Evolutionary conservation across 2,888 invertebrate genomes (phyloP).

Genomic region (Malthinus seriepunctatus): DNA sequence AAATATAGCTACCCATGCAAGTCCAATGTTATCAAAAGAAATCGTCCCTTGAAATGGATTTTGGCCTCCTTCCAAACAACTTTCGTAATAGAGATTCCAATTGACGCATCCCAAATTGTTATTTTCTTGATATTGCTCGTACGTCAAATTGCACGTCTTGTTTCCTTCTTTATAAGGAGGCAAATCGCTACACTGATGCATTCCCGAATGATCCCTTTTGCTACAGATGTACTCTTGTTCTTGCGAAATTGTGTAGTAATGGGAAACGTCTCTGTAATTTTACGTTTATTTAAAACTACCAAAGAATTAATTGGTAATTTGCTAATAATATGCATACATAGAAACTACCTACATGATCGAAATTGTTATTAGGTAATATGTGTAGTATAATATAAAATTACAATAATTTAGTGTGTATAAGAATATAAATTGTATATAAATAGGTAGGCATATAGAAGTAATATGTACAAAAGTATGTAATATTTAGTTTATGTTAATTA

Average conservation of each 20-base stretch:
- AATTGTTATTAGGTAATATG: neutral
- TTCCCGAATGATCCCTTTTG: conserved; percentile 88
- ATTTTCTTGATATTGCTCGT: conserved; percentile 43
- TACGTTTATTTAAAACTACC: conserved; percentile 18
- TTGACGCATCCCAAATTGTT: conserved; percentile 79
- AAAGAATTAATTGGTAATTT: conserved; percentile 4
- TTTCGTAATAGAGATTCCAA: conserved; percentile 98
- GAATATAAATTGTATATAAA: no score
- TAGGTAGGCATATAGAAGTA: no score
- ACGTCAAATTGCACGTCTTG: conserved; percentile 74
- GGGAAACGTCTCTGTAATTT: conserved; percentile 64
- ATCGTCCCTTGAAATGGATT: conserved; percentile 99
- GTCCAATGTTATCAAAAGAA: conserved; percentile 99
- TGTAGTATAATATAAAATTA: neutral
- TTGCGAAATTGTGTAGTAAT: conserved; percentile 85
- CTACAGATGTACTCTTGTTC: conserved; percentile 98
- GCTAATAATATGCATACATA: conserved; percentile 10
- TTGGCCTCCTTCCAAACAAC: conserved; percentile 87
- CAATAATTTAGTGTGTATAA: no score
- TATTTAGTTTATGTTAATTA: no score
- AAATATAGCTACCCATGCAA: conserved; percentile 99
- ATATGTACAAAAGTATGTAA: neutral
- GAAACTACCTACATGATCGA: conserved; percentile 11
- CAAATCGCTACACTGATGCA: conserved; percentile 87
- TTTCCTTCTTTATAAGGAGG: conserved; percentile 78